phyloP scores from a whole-genome alignment of 2,113 vertebrate species.

The Columba janthina region DNA sequence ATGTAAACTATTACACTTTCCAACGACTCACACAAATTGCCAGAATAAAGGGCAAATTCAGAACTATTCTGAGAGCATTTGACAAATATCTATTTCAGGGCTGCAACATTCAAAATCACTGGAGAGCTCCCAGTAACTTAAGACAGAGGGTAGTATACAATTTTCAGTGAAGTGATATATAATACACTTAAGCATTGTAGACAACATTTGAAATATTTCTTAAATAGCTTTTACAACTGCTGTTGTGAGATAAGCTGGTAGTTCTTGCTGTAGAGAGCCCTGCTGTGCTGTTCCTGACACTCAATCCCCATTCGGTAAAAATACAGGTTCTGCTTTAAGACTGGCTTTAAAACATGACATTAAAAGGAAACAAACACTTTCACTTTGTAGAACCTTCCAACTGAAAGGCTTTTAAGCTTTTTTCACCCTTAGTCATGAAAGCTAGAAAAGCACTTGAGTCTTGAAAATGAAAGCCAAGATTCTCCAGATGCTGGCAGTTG shows the following conservation, averaged over 20 bases:
- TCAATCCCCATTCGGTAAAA: not conserved
- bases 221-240: not conserved
- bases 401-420: not conserved
- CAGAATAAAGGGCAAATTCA: not conserved
- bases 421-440: not conserved
- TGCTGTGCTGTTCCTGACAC: not conserved
- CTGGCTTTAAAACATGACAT: not conserved
- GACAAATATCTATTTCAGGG: not conserved
- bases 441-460: not conserved
- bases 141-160: not conserved
- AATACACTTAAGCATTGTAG: not conserved
- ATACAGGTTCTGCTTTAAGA: not conserved
- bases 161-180: not conserved
- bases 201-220: not conserved
- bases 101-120: not conserved
- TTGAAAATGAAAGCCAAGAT: not conserved
- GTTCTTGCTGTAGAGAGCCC: not conserved
- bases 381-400: not conserved
- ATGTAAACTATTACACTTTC: not conserved
- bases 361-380: not conserved
- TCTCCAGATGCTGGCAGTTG: not conserved
- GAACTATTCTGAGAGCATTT: not conserved
- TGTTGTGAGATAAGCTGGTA: not conserved
- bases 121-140: not conserved
- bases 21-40: not conserved